Evolutionary conservation across 2,113 vertebrate species (phyloP), one percentile per base, ranked within the genome.

Genomic region (Pogona vitticeps): DNA sequence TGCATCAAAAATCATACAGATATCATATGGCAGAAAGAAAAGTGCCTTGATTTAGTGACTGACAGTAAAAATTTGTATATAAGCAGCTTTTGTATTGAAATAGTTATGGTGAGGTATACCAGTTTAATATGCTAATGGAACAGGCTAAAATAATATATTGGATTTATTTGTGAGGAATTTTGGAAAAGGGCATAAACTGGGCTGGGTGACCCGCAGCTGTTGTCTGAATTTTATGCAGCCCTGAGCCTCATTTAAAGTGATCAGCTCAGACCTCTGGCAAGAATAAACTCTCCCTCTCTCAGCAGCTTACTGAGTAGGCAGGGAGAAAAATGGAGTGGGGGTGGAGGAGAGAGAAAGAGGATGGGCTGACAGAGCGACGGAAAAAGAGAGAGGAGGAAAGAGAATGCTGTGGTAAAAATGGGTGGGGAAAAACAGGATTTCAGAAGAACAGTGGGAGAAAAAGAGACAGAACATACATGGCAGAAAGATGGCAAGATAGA

Each of bases 31-130:
- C 31, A 23, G 58, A 58, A 73, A 73, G 52, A 86, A 73, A 61
- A 86, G 59, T 36, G 33, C 36, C 33, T 80, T 86, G 77, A 63
- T 80, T 80, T 80, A 61, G 12, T 80, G 58, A 18, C 46, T 36
- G 58, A 42, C 58, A 10, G 4, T 13, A 33, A 80, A 1, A 28
- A n/a, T 46, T 42, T 46, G 31, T 82, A 68, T 84, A 65, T 63
- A 84, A 52, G 40, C 73, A 80, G 56, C 28, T 14, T 76, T 84
- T 46, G 13, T 65, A 4, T 36, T 76, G 23, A 84, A 76, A 46
- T 58, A 76, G 23, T 65, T 36, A 40, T 40, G 56, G 82, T 1
- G 26, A 21, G 1, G 13, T 33, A 67, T 76, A 13, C n/a, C 61
- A 67, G 61, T 3, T 67, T 33, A 67, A 67, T 21, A 67, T 18